phyloP scores from a whole-genome alignment of 2,888 invertebrate species.

The Phyto melanocephala region DNA sequence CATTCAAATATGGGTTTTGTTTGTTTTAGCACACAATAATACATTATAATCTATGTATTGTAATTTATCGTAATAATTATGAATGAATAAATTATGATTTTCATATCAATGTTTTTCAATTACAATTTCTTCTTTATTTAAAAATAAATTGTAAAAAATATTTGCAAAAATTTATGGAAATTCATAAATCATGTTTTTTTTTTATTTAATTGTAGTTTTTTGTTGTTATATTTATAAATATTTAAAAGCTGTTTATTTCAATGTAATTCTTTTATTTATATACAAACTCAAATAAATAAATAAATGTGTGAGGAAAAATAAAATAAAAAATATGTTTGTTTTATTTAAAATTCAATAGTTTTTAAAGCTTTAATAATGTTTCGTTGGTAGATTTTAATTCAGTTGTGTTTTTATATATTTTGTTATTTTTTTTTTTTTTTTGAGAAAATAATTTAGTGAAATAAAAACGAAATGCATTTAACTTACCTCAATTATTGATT shows the following conservation, averaged over 20 bases:
- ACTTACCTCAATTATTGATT: neutral
- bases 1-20: neutral
- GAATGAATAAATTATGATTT: conserved; percentile 3
- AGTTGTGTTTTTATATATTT: neutral
- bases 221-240: neutral
- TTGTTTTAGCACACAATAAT: conserved; percentile 10
- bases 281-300: neutral
- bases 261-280: neutral
- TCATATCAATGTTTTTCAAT: neutral
- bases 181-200: neutral
- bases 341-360: neutral
- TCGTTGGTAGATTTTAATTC: conserved; percentile 25
- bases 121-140: neutral
- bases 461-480: neutral
- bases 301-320: neutral
- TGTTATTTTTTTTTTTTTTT: neutral
- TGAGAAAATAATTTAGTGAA: neutral
- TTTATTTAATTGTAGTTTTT: neutral
- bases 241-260: neutral
- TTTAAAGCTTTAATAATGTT: conserved; percentile 33
- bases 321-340: neutral
- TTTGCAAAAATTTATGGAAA: neutral
- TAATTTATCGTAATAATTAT: conserved; percentile 18
- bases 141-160: neutral
- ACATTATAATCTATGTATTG: neutral